Conservation (phyloP, 2,888 invertebrate genomes). For the Parnassius smintheus region DNA sequence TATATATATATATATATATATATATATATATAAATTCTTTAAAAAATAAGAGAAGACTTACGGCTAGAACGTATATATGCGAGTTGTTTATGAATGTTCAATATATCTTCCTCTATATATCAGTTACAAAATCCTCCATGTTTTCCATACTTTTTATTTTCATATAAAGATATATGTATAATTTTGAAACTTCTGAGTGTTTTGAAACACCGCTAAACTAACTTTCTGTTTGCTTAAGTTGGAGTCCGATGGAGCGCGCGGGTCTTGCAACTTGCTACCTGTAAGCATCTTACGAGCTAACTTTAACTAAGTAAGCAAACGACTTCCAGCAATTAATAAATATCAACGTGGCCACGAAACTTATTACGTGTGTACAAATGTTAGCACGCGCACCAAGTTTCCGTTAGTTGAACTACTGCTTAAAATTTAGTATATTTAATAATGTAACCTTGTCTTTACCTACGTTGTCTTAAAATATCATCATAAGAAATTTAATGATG, state of each 20-base stretch:
- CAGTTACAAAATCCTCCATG: too few species aligned
- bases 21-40: too few species aligned
- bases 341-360: conserved; percentile 23
- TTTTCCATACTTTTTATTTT: too few species aligned
- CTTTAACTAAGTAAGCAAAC: conserved; percentile 26
- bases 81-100: too few species aligned
- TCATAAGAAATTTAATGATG: too few species aligned
- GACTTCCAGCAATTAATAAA: conserved; percentile 28
- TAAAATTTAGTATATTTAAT: conserved; percentile 16
- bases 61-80: too few species aligned
- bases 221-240: conserved; percentile 24
- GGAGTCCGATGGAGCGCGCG: conserved; percentile 23
- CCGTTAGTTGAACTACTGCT: conserved; percentile 3
- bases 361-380: conserved; percentile 15
- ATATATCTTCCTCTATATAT: too few species aligned
- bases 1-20: too few species aligned
- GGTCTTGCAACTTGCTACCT: conserved; percentile 24
- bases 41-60: too few species aligned
- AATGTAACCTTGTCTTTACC: too few species aligned
- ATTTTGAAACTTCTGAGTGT: neutral
- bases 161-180: too few species aligned
- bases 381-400: conserved; percentile 15
- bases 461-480: too few species aligned
- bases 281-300: conserved; percentile 24
- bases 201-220: conserved; percentile 21